A percentile compares a stretch with the other conserved stretches of the same genome.
Conservation (phyloP, 2,113 vertebrate genomes). For the Pongo pygmaeus region DNA sequence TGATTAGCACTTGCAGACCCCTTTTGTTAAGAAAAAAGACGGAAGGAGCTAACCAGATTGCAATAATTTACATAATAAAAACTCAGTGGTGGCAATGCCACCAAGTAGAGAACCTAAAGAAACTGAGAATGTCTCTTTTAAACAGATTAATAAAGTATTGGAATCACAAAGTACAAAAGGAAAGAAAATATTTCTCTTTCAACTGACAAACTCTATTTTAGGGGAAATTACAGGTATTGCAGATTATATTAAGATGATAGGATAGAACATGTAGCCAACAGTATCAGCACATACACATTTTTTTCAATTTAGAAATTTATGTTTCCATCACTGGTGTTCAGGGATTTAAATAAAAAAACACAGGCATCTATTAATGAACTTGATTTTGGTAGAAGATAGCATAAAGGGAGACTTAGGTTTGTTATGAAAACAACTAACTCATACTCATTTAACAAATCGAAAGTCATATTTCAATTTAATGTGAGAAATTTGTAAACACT, state of each 20-base stretch:
- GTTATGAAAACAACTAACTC: background rate
- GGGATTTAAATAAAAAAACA: conserved; percentile 41
- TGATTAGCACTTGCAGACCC: conserved; percentile 88
- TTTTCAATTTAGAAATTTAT: conserved; percentile 43
- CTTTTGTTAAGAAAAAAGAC: conserved; percentile 86
- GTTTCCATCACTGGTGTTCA: background rate
- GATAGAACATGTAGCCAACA: conserved; percentile 25
- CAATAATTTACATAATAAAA: conserved; percentile 90
- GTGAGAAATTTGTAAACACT: background rate
- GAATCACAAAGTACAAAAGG: conserved; percentile 70
- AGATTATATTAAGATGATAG: conserved; percentile 61
- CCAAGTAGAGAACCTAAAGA: conserved; percentile 79
- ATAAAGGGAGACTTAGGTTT: background rate
- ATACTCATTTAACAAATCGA: background rate
- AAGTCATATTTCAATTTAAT: background rate
- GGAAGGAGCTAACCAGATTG: conserved; percentile 88
- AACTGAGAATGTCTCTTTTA: conserved; percentile 75
- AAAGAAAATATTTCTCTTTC: conserved; percentile 82
- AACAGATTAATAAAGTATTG: conserved; percentile 78
- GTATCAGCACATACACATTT: conserved; percentile 15
- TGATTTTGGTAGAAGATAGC: background rate
- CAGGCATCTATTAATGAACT: background rate
- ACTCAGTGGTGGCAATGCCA: conserved; percentile 82
- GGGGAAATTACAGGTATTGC: conserved; percentile 49
- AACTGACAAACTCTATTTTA: conserved; percentile 73